These are phyloP conservation scores for Planococcus citri DNA, from an alignment of 1,140 invertebrate species.

Conservation along the genomic window DNA sequence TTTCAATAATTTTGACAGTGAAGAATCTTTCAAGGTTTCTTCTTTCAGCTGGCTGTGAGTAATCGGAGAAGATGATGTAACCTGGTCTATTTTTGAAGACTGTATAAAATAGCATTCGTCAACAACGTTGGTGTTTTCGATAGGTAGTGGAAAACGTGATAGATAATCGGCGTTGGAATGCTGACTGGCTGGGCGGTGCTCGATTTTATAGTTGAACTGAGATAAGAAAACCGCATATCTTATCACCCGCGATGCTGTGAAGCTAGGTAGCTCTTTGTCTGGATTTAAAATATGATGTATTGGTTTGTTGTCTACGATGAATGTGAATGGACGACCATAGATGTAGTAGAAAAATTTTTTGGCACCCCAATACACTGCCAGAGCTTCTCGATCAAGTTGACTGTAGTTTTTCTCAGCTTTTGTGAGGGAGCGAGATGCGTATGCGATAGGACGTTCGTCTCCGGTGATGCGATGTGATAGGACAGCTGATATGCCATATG, in stretches of 20 bases:
- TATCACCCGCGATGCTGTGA: slow-evolving; percentile 30
- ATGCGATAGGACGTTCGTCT: slow-evolving; percentile 35
- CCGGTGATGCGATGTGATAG: slow-evolving; percentile 33
- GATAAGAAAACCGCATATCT: slow-evolving; percentile 30
- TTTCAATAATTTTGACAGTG: too few species aligned
- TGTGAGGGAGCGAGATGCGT: slow-evolving; percentile 35
- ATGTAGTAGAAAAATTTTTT: slow-evolving; percentile 38
- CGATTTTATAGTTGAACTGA: too few species aligned
- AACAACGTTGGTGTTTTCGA: too few species aligned
- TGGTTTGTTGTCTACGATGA: slow-evolving; percentile 36
- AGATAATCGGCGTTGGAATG: slow-evolving; percentile 20
- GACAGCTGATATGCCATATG: slow-evolving; percentile 38
- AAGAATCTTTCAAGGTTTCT: too few species aligned
- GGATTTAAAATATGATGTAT: too few species aligned
- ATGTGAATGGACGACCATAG: slow-evolving; percentile 35
- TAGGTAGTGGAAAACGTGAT: too few species aligned
- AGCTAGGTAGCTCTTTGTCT: slow-evolving; percentile 30
- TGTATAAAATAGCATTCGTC: too few species aligned
- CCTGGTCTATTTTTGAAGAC: too few species aligned
- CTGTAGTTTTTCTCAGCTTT: slow-evolving; percentile 35
- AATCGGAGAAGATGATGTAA: too few species aligned
- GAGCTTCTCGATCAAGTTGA: slow-evolving; percentile 38
- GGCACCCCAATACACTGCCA: slow-evolving; percentile 37
- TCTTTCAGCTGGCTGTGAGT: too few species aligned
- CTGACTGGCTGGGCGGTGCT: not conserved